Evolutionary conservation across 2,113 vertebrate genomes (phyloP).

Genomic region (Aplodontia rufa): DNA sequence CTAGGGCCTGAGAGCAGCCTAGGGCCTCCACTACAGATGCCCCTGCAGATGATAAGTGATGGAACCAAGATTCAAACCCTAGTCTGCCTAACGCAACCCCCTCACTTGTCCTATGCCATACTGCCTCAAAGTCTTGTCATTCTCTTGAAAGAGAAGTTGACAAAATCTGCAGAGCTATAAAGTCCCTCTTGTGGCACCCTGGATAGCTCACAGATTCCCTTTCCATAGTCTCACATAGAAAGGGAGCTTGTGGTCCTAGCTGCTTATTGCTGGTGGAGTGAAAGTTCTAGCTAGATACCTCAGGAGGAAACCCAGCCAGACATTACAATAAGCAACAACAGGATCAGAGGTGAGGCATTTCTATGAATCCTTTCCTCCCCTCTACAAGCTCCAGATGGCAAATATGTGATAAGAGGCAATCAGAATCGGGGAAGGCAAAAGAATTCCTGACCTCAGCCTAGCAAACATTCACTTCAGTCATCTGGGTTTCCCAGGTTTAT

Average conservation of each 20-base stretch:
- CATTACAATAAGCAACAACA: background rate
- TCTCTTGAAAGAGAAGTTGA: background rate
- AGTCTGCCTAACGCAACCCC: background rate
- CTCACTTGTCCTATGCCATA: background rate
- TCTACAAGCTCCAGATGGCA: slow-evolving; percentile 25
- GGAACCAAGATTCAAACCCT: background rate
- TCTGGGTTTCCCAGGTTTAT: slow-evolving; percentile 27
- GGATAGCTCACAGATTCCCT: background rate
- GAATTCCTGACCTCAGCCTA: slow-evolving; percentile 50
- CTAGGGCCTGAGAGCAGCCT: background rate
- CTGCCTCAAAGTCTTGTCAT: background rate
- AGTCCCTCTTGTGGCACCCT: background rate
- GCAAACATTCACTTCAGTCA: slow-evolving; percentile 35
- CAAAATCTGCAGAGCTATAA: background rate
- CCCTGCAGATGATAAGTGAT: background rate
- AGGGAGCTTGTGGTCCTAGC: background rate
- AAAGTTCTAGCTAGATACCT: background rate
- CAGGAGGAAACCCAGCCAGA: background rate
- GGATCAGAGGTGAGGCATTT: background rate
- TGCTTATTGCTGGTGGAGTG: background rate
- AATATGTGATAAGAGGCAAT: slow-evolving; percentile 5
- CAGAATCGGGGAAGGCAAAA: slow-evolving; percentile 16
- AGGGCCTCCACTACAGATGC: background rate
- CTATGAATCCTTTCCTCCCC: background rate
- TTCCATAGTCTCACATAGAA: background rate